phyloP scores from a whole-genome alignment of 2,888 invertebrate species.

The Stictocephala bisonia region DNA sequence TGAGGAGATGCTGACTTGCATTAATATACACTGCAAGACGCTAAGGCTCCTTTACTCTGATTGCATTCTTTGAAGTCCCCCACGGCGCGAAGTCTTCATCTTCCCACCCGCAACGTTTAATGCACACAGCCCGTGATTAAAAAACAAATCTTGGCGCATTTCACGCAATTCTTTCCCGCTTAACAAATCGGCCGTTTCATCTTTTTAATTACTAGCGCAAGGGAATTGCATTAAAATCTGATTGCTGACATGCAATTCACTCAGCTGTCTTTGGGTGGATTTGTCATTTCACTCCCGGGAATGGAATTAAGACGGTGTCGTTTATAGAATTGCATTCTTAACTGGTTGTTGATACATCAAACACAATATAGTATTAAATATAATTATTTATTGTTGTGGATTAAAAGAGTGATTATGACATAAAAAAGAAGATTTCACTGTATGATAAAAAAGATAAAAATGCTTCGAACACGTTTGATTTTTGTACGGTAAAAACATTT shows the following conservation, averaged over 20 bases:
- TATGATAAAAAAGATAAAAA: no score
- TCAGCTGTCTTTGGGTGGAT: no score
- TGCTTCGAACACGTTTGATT: no score
- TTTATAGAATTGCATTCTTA: no score
- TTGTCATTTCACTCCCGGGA: no score
- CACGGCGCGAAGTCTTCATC: background rate
- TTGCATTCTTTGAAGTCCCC: slow-evolving; percentile 32
- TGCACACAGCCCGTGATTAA: slow-evolving; percentile 42
- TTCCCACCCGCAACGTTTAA: slow-evolving; percentile 29
- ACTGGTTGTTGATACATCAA: no score
- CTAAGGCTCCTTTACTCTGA: background rate
- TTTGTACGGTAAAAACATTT: no score
- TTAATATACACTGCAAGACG: slow-evolving; percentile 14
- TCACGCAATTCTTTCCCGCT: slow-evolving; percentile 32
- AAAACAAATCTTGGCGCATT: slow-evolving; percentile 45
- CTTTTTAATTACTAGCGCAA: slow-evolving; percentile 41
- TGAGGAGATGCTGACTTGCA: background rate
- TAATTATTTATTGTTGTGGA: no score
- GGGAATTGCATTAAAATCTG: slow-evolving; percentile 41
- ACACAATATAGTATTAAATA: no score
- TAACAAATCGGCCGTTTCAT: slow-evolving; percentile 39
- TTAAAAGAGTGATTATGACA: no score
- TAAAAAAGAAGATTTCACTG: no score
- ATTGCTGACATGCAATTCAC: slow-evolving; percentile 35
- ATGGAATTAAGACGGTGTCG: no score